phyloP scores from a whole-genome alignment of 1,140 invertebrate genomes.

The Halesus radiatus region DNA sequence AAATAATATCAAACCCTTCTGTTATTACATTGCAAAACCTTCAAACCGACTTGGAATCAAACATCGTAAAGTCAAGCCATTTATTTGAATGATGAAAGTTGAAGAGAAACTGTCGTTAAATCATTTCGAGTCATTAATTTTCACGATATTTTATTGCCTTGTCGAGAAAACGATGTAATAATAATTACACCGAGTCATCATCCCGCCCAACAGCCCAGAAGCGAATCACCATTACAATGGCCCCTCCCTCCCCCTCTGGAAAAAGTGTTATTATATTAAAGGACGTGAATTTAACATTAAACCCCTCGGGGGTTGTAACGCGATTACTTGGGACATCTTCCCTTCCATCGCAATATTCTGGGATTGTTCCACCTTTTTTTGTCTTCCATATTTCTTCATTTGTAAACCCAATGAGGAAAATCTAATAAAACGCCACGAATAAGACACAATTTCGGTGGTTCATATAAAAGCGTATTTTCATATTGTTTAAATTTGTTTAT shows the following conservation, averaged over 20 bases:
- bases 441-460: too few species aligned
- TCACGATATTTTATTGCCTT: constrained; percentile 32
- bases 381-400: neutral
- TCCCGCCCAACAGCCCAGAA: constrained; percentile 17
- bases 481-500: too few species aligned
- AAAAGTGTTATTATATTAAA: constrained; percentile 31
- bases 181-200: constrained; percentile 27
- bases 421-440: too few species aligned
- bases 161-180: constrained; percentile 25
- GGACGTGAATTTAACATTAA: constrained; percentile 16
- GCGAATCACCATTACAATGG: constrained; percentile 9
- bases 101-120: neutral
- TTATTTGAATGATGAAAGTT: neutral
- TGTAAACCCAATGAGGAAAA: neutral
- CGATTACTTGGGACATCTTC: constrained; percentile 6
- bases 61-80: too few species aligned
- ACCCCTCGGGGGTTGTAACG: constrained; percentile 5
- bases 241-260: neutral
- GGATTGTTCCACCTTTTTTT: neutral
- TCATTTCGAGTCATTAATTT: constrained; percentile 30
- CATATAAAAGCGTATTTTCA: too few species aligned
- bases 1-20: too few species aligned
- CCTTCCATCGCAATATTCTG: neutral
- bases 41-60: too few species aligned
- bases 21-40: too few species aligned